Evolutionary conservation across 1,140 invertebrate species (phyloP).

Genomic region (Paraescarpia echinospica): DNA sequence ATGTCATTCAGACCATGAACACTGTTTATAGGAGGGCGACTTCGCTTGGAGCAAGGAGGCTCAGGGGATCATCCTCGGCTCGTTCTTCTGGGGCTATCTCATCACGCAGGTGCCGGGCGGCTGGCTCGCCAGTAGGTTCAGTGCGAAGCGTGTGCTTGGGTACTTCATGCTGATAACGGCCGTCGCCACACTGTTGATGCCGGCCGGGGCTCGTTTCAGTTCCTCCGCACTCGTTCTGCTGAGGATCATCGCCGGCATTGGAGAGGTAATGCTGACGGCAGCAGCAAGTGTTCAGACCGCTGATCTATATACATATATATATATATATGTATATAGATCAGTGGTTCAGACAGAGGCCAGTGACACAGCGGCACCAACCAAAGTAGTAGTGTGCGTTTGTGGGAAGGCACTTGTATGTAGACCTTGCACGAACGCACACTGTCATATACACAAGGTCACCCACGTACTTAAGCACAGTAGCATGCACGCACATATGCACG

Average conservation of each 20-base stretch:
- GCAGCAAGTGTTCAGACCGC: slow-evolving; percentile 14
- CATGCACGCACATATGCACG: no score
- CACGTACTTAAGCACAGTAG: no score
- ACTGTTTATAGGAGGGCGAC: slow-evolving; percentile 46
- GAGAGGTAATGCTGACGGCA: slow-evolving; percentile 66
- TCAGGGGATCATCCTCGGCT: slow-evolving; percentile 53
- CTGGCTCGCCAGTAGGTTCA: slow-evolving; percentile 62
- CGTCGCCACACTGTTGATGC: slow-evolving; percentile 75
- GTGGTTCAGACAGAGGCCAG: no score
- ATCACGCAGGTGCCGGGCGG: slow-evolving; percentile 57
- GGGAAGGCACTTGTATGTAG: no score
- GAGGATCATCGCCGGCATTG: slow-evolving; percentile 79
- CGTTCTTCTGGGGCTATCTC: slow-evolving; percentile 59
- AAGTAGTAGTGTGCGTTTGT: no score
- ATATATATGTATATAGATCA: no score
- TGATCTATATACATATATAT: no score
- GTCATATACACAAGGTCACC: no score
- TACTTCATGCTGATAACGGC: slow-evolving; percentile 76
- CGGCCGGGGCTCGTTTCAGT: slow-evolving; percentile 67
- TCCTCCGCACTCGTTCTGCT: slow-evolving; percentile 70
- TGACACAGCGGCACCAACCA: no score
- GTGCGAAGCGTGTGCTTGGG: slow-evolving; percentile 76
- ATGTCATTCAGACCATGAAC: neutral
- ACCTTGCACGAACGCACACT: no score
- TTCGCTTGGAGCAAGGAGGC: slow-evolving; percentile 53